These are phyloP conservation scores for Rhyacophila evoluta DNA, from an alignment of 2,888 invertebrate genomes.

Conservation along the genomic window DNA sequence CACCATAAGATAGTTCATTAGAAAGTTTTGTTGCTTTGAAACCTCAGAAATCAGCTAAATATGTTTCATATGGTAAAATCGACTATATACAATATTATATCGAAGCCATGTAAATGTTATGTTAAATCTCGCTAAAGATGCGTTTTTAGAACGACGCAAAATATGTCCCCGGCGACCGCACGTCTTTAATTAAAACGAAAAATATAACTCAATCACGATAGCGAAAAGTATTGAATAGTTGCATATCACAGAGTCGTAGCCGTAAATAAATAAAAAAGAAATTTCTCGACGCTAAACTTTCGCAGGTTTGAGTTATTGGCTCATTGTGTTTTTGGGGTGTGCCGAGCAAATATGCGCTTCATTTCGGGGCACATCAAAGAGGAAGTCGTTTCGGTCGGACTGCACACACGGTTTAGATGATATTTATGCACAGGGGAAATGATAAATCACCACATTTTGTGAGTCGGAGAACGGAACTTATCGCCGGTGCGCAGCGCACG, in stretches of 20 bases:
- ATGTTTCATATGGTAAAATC: no score
- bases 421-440: constrained; percentile 1
- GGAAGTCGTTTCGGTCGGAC: background rate
- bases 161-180: no score
- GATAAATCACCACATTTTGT: background rate
- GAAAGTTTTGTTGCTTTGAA: no score
- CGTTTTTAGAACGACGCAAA: no score
- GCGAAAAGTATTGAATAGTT: background rate
- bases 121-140: no score
- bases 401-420: background rate
- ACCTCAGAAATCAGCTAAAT: no score
- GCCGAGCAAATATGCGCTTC: background rate
- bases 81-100: no score
- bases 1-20: no score
- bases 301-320: constrained; percentile 47
- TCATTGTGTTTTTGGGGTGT: constrained; percentile 42
- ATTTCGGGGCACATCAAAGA: constrained; percentile 19
- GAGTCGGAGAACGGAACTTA: background rate
- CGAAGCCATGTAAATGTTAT: no score
- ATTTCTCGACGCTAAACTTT: constrained; percentile 39
- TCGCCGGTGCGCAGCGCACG: background rate
- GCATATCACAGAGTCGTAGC: background rate
- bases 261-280: background rate
- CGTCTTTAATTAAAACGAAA: background rate
- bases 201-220: background rate